Evolutionary conservation across 1,140 invertebrate genomes (phyloP).

Genomic region (Copidosoma floridanum): DNA sequence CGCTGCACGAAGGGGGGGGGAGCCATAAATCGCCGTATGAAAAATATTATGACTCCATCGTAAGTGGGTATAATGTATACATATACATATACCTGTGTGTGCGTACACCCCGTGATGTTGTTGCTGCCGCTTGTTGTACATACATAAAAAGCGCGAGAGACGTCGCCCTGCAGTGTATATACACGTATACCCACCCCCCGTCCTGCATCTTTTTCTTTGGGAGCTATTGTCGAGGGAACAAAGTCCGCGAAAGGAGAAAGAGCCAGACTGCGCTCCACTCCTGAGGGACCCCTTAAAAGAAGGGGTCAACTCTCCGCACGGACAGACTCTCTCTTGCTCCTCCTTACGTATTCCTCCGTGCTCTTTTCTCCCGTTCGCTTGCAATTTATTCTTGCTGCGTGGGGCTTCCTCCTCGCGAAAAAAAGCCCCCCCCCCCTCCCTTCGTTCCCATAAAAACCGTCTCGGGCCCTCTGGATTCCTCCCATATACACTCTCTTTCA

Average conservation of each 20-base stretch:
- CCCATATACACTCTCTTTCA: conserved; percentile 20
- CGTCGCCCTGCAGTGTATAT: neutral
- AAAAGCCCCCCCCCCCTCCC: neutral
- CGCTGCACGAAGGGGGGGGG: neutral
- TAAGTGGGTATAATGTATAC: conserved; percentile 41
- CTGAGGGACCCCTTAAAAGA: conserved; percentile 20
- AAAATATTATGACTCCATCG: conserved; percentile 47
- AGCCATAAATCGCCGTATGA: conserved; percentile 36
- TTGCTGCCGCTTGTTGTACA: too few species aligned
- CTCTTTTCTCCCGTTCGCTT: conserved; percentile 8
- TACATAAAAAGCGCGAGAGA: conserved; percentile 40
- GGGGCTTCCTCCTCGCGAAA: conserved; percentile 13
- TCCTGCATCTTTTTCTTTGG: neutral
- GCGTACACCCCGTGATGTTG: too few species aligned
- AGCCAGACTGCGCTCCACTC: neutral
- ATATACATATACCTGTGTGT: too few species aligned
- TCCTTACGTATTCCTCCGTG: neutral
- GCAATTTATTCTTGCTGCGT: conserved; percentile 13
- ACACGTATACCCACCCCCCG: too few species aligned
- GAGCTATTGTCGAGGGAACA: conserved; percentile 44
- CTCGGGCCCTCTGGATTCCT: conserved; percentile 6
- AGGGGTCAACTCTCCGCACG: conserved; percentile 18
- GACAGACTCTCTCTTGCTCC: neutral
- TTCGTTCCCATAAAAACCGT: conserved; percentile 22
- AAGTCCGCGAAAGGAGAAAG: conserved; percentile 30